phyloP scores from a whole-genome alignment of 1,140 invertebrate genomes.

The Platorchestia sp. region DNA sequence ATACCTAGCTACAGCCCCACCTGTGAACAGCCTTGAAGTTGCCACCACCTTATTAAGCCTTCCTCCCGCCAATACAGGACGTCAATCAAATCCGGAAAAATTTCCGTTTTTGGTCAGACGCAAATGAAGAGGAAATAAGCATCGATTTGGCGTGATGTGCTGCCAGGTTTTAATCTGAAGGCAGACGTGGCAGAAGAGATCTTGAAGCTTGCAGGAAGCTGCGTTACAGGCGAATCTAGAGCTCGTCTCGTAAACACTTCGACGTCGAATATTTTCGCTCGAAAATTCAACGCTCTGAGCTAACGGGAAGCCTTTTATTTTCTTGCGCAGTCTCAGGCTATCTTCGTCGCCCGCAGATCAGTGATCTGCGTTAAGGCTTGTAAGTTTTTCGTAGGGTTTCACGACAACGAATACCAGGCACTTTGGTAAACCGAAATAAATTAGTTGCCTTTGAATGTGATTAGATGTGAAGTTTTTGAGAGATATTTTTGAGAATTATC shows the following conservation, averaged over 20 bases:
- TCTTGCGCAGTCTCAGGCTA: not conserved
- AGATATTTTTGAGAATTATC: not conserved
- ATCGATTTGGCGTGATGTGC: slow-evolving; percentile 28
- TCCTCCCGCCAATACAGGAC: not conserved
- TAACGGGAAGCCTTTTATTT: not conserved
- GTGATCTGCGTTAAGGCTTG: not conserved
- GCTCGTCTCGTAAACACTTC: not conserved
- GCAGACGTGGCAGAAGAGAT: not conserved
- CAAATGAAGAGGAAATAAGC: slow-evolving; percentile 45
- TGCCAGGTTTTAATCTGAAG: slow-evolving; percentile 6
- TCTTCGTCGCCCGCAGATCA: not conserved
- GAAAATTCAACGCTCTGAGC: not conserved
- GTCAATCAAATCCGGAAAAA: slow-evolving; percentile 25
- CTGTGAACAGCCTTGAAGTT: not conserved
- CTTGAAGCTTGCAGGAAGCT: not conserved
- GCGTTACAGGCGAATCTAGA: slow-evolving; percentile 1
- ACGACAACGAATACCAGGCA: not conserved
- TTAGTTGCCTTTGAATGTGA: not conserved
- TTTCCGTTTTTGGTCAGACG: slow-evolving; percentile 33
- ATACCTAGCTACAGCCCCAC: not conserved
- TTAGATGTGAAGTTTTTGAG: not conserved
- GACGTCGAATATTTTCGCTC: not conserved
- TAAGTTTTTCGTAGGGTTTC: not conserved
- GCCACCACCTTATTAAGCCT: not conserved
- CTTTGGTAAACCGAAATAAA: not conserved